Percentiles rank a stretch among this genome's conserved stretches.
Conservation (phyloP, 1,140 invertebrate species). For the Ceratitis capitata region DNA sequence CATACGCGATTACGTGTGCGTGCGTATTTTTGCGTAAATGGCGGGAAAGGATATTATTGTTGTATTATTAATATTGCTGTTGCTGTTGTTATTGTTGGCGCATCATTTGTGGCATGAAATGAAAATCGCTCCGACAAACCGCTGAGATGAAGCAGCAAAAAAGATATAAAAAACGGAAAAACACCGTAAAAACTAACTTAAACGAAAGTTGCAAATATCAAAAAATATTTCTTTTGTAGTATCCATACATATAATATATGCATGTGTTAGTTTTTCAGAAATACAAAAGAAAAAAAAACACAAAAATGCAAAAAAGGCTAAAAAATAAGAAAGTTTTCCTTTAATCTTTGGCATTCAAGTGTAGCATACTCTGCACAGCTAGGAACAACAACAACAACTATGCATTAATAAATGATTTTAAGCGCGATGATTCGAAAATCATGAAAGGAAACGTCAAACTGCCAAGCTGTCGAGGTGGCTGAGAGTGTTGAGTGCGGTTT, state of each 20-base stretch:
- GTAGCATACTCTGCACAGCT: neutral
- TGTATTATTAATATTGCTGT: neutral
- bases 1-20: neutral
- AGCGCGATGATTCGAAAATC: constrained; percentile 11
- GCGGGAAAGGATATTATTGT: neutral
- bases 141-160: no score
- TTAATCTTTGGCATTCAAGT: neutral
- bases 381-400: neutral
- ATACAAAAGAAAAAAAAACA: neutral
- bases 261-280: neutral
- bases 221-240: no score
- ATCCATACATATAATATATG: no score
- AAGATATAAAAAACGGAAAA: no score
- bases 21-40: neutral
- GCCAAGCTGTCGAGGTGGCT: neutral
- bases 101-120: constrained; percentile 20
- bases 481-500: neutral
- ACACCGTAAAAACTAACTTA: neutral
- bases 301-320: neutral
- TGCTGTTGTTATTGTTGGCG: neutral
- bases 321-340: neutral
- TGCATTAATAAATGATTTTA: neutral
- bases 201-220: neutral
- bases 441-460: neutral
- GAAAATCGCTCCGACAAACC: neutral